Evolutionary conservation across 2,888 invertebrate genomes (phyloP).

Genomic region (Tenthredo distinguenda): DNA sequence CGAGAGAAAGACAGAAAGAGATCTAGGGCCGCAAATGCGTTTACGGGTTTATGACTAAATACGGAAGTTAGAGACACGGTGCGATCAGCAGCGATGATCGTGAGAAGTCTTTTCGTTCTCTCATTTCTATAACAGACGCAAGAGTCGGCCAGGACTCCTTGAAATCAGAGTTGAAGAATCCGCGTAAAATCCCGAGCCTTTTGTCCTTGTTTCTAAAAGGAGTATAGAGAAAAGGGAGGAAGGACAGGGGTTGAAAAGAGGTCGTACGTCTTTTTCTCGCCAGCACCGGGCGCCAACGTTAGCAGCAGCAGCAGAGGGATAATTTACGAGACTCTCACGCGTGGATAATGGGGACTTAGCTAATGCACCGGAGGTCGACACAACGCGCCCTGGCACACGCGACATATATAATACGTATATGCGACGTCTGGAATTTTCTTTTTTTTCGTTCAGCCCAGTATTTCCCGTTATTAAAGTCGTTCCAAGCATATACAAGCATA

Average conservation of each 20-base stretch:
- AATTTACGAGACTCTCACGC: conserved; percentile 77
- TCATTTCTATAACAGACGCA: not conserved
- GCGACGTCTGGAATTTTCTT: not conserved
- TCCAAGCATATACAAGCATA: not conserved
- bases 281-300: conserved; percentile 58
- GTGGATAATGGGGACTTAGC: conserved; percentile 77
- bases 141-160: not conserved
- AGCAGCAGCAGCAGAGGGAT: conserved; percentile 67
- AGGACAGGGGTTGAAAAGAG: conserved; percentile 59
- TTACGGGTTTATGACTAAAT: not conserved
- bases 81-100: not conserved
- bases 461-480: not conserved
- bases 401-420: conserved; percentile 28
- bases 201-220: conserved; percentile 16
- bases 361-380: conserved; percentile 71
- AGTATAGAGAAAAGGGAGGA: conserved; percentile 12
- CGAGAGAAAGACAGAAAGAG: not conserved
- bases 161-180: conserved; percentile 31
- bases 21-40: not conserved
- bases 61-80: not conserved
- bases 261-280: conserved; percentile 76
- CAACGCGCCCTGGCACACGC: conserved; percentile 37
- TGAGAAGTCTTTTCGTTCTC: not conserved
- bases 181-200: conserved; percentile 3
- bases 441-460: not conserved